Evolutionary conservation across 2,888 invertebrate species (phyloP).

Genomic region (Ypsolopha scabrella): DNA sequence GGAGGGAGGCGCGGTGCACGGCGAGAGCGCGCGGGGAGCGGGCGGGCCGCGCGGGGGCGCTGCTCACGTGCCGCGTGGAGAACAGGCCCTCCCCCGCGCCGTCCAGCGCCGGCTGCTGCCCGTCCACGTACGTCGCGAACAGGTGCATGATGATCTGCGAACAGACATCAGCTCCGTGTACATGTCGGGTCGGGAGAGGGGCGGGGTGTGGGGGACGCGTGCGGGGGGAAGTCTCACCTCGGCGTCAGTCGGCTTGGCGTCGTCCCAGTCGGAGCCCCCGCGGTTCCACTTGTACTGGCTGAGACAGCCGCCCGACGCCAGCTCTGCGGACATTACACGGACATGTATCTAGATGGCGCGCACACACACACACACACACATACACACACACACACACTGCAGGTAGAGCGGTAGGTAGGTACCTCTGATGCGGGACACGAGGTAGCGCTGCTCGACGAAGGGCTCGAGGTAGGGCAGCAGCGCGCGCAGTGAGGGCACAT

Average conservation of each 20-base stretch:
- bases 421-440: constrained; percentile 81
- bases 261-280: constrained; percentile 86
- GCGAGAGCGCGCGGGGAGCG: constrained; percentile 60
- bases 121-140: constrained; percentile 88
- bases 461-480: constrained; percentile 86
- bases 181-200: too few relatives aligned
- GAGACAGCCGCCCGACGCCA: constrained; percentile 88
- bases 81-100: constrained; percentile 45
- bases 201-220: too few relatives aligned
- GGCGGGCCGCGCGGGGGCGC: constrained; percentile 70
- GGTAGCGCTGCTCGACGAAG: constrained; percentile 87
- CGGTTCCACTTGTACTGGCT: constrained; percentile 91
- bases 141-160: constrained; percentile 76
- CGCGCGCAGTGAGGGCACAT: constrained; percentile 74
- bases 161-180: background rate
- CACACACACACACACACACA: background rate
- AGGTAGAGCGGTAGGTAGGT: background rate
- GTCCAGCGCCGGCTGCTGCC: constrained; percentile 68
- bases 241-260: constrained; percentile 87
- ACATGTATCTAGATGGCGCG: background rate
- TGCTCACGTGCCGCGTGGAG: constrained; percentile 70
- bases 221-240: constrained; percentile 63
- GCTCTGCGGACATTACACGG: constrained; percentile 50
- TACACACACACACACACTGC: too few relatives aligned
- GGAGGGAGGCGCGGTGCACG: constrained; percentile 61